Base-by-base conservation (phyloP, 2,113 vertebrate species). In the Zosterops japonicus region DNA sequence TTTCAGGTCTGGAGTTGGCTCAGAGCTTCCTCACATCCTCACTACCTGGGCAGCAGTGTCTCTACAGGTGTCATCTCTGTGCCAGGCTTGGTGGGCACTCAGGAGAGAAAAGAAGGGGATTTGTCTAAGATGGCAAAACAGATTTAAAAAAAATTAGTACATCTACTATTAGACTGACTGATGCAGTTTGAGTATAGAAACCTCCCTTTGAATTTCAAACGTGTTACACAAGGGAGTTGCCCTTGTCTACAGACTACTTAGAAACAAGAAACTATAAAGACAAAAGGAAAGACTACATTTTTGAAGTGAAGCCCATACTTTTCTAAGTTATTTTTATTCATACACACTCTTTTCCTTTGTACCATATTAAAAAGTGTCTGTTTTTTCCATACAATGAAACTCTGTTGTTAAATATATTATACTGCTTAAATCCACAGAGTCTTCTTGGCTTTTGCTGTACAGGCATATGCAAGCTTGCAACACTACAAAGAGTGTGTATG, bases 31-130 rank as follows among this genome's bases (percentile, higher is more conserved):
- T 86, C 39, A 31, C 23, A 8, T 74, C 19, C 33, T 60, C 2
- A 1, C 12, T 56, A 63, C 39, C 11, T 49, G 23, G 31, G 17
- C 27, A 83, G 5, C 0, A 3, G 9, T 27, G 20, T 21, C 22
- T 93, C 67, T 76, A 86, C 29, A 6, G n/a, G 7, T 77, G 55
- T 59, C 35, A 29, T 53, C 39, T 69, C 39, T 57, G 19, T 33
- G 20, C 22, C 0, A 1, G 50, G 41, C 8, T 80, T n/a, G 31
- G 33, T 52, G 23, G 47, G 4, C 18, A 31, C 0, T 0, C 6
- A 47, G 23, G 25, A 74, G 33, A 52, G 28, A 55, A 79, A 86
- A 80, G 2, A 72, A 70, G 49, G 29, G 8, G 17, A 35, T 80
- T 79, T 77, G 33, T n/a, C 11, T 70, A 65, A 57, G 15, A 22